Conservation (phyloP, 2,113 vertebrate species). For the Myotis lucifugus region DNA sequence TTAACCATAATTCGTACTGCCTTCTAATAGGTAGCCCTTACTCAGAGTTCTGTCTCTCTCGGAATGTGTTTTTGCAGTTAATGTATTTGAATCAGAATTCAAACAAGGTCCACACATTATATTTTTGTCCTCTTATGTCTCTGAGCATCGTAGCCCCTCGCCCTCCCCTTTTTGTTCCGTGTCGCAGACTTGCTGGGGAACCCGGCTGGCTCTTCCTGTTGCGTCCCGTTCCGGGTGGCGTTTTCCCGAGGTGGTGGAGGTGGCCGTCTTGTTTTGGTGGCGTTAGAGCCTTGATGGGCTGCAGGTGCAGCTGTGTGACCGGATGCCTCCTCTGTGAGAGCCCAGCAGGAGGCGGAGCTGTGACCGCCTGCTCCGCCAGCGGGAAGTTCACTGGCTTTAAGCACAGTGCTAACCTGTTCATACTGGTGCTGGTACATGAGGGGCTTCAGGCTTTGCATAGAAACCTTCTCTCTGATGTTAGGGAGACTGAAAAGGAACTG, state of each 20-base stretch:
- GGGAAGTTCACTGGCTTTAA: neutral
- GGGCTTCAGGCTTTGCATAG: neutral
- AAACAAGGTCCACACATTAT: fast-evolving
- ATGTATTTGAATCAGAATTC: neutral
- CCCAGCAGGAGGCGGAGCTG: neutral
- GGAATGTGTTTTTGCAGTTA: neutral
- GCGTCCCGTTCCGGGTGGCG: too few species aligned
- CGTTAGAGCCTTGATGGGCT: neutral
- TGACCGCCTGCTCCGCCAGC: fast-evolving
- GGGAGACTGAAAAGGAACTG: neutral
- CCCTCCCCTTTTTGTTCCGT: neutral
- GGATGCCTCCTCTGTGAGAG: neutral
- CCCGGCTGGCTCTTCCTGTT: neutral
- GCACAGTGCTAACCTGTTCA: neutral
- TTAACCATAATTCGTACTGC: neutral
- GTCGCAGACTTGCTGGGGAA: neutral
- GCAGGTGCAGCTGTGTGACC: neutral
- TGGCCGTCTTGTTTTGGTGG: neutral
- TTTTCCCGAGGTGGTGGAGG: neutral
- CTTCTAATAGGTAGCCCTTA: neutral
- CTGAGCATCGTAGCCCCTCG: neutral
- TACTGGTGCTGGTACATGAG: fast-evolving
- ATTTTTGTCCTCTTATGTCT: neutral
- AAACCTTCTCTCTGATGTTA: neutral
- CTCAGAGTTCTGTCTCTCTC: neutral